Conservation (phyloP, 2,113 vertebrate genomes). For the Gymnogyps californianus region DNA sequence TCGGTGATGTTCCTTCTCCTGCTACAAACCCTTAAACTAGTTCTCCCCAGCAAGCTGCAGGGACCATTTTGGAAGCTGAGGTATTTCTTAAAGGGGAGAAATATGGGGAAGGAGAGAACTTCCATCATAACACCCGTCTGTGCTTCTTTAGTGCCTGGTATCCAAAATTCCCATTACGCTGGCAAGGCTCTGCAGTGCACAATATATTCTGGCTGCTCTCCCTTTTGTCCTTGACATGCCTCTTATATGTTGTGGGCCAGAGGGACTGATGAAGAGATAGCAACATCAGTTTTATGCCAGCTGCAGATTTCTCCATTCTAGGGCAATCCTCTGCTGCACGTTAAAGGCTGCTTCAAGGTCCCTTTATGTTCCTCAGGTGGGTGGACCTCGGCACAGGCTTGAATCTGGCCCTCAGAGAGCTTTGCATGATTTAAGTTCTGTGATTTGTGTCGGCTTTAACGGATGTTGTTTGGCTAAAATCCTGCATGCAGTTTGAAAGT, state of each 20-base stretch:
- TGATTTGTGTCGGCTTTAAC: neutral
- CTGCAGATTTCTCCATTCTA: constrained; percentile 11
- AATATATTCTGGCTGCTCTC: constrained; percentile 15
- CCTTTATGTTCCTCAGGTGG: constrained; percentile 20
- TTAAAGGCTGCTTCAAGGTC: constrained; percentile 28
- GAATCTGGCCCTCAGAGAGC: neutral
- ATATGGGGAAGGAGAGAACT: neutral
- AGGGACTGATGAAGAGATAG: constrained; percentile 41
- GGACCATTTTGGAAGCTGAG: neutral
- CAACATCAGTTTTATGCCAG: constrained; percentile 23
- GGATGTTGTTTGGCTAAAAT: neutral
- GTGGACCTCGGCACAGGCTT: neutral
- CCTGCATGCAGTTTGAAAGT: neutral
- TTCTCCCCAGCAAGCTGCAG: neutral
- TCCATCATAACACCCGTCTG: neutral
- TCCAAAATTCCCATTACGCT: constrained; percentile 6
- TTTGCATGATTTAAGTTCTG: neutral
- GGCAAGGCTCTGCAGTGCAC: neutral
- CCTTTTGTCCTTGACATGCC: constrained; percentile 20
- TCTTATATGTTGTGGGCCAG: neutral
- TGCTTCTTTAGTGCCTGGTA: neutral
- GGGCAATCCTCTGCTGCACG: neutral
- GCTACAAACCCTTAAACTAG: neutral
- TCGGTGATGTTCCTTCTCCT: neutral
- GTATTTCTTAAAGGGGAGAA: neutral